Percentiles rank a stretch among this genome's conserved stretches.
These are phyloP conservation scores for Dryobota labecula DNA, from an alignment of 2,888 invertebrate species.

Conservation along the genomic window DNA sequence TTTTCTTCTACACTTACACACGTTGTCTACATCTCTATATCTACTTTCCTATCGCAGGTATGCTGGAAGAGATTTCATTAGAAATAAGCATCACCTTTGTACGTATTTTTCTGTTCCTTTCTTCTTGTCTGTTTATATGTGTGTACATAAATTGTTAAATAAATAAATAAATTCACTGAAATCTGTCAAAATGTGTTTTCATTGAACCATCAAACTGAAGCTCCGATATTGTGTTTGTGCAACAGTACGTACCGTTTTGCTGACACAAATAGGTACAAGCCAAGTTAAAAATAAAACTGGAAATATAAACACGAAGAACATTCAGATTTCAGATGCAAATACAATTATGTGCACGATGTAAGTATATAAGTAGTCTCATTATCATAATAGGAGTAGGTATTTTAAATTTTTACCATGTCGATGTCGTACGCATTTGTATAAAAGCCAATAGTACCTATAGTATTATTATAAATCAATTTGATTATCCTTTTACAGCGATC, in stretches of 20 bases:
- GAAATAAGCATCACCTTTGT: too few species aligned
- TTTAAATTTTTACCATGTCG: slow-evolving; percentile 20
- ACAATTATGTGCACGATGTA: slow-evolving; percentile 46
- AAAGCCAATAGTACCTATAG: background rate
- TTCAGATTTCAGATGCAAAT: slow-evolving; percentile 63
- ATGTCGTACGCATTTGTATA: slow-evolving; percentile 1
- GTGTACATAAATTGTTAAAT: too few species aligned
- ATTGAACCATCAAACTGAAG: slow-evolving; percentile 54
- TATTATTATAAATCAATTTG: slow-evolving; percentile 4
- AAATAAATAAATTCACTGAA: slow-evolving; percentile 64
- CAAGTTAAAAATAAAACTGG: slow-evolving; percentile 74
- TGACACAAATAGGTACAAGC: slow-evolving; percentile 75
- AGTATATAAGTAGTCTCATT: slow-evolving; percentile 23
- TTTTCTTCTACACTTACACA: too few species aligned
- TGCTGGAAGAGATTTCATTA: too few species aligned
- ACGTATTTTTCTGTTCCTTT: too few species aligned
- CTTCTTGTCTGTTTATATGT: too few species aligned
- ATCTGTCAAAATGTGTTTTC: slow-evolving; percentile 56
- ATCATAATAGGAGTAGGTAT: slow-evolving; percentile 23
- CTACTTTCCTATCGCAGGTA: too few species aligned
- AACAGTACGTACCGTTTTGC: slow-evolving; percentile 63
- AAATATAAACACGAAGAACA: slow-evolving; percentile 70
- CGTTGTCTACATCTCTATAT: too few species aligned
- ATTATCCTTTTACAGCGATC: background rate
- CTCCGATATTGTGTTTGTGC: slow-evolving; percentile 54